Percentiles rank a stretch among this genome's conserved stretches.
phyloP scores from a whole-genome alignment of 92 coral and sea anemone species.

The Montipora capitata region DNA sequence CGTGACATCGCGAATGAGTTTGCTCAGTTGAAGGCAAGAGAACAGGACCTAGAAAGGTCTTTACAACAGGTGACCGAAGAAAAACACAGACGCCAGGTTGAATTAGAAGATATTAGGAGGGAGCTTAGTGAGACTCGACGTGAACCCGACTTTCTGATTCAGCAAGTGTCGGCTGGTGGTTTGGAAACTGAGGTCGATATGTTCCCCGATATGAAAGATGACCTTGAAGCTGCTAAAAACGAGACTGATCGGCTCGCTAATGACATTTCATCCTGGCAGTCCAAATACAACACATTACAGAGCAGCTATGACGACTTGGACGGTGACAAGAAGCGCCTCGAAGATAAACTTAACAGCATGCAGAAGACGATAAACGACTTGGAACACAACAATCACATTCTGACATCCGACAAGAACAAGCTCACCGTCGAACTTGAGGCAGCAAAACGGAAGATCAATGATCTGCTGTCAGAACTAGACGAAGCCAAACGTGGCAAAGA shows the following conservation, averaged over 20 bases:
- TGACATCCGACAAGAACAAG: constrained; percentile 89
- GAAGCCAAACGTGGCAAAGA: constrained; percentile 89
- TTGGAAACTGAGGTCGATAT: constrained; percentile 84
- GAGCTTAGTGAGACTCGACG: constrained; percentile 62
- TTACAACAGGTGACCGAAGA: constrained; percentile 81
- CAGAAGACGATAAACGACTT: constrained; percentile 89
- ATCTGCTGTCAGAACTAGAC: constrained; percentile 92
- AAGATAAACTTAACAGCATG: constrained; percentile 91
- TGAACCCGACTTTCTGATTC: constrained; percentile 74
- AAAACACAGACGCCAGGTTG: constrained; percentile 79
- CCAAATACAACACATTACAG: constrained; percentile 83
- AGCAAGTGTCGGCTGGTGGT: constrained; percentile 74
- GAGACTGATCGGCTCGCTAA: constrained; percentile 84
- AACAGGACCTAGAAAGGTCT: constrained; percentile 81
- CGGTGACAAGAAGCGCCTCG: constrained; percentile 84
- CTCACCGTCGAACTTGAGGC: constrained; percentile 88
- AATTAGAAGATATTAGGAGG: constrained; percentile 71
- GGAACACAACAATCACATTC: constrained; percentile 88
- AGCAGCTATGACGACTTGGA: constrained; percentile 79
- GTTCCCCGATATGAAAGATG: constrained; percentile 79
- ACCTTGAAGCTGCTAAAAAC: constrained; percentile 81
- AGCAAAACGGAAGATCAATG: constrained; percentile 88
- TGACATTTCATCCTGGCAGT: constrained; percentile 86
- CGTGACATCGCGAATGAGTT: constrained; percentile 81
- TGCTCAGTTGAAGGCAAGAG: constrained; percentile 70